A percentile compares a stretch with the other conserved stretches of the same genome.
These are phyloP conservation scores for Dipodomys spectabilis DNA, from an alignment of 2,113 vertebrate species.

Conservation along the genomic window DNA sequence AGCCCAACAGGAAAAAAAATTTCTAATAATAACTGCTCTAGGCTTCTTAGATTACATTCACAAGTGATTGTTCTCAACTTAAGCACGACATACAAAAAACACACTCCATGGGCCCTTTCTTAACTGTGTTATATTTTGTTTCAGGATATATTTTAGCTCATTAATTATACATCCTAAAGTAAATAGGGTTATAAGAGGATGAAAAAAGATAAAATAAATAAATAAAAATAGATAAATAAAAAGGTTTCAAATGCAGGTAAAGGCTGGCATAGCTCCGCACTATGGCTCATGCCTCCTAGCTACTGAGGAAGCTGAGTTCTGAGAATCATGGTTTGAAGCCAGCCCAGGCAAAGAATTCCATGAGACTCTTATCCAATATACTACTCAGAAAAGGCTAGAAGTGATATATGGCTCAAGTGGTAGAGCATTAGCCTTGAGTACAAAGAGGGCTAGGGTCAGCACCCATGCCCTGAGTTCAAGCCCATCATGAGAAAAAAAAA, in stretches of 20 bases:
- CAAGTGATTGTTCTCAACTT: neutral
- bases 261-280: too few species aligned
- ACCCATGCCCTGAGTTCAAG: too few species aligned
- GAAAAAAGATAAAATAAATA: neutral
- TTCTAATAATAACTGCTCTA: neutral
- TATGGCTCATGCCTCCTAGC: too few species aligned
- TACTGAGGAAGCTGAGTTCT: too few species aligned
- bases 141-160: neutral
- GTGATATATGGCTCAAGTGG: too few species aligned
- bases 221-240: neutral
- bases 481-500: too few species aligned
- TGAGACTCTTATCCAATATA: too few species aligned
- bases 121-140: neutral
- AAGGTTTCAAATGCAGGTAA: slow-evolving; percentile 4
- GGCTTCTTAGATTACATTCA: slow-evolving; percentile 32
- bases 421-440: too few species aligned
- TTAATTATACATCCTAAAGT: slow-evolving; percentile 34
- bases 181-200: slow-evolving; percentile 12
- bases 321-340: too few species aligned
- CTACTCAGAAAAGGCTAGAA: too few species aligned
- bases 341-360: too few species aligned
- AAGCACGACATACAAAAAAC: neutral
- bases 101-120: neutral
- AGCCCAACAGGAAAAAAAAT: neutral
- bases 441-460: too few species aligned